These are phyloP conservation scores for Amblyraja radiata DNA, from an alignment of 2,797 vertebrate species.

Conservation along the genomic window DNA sequence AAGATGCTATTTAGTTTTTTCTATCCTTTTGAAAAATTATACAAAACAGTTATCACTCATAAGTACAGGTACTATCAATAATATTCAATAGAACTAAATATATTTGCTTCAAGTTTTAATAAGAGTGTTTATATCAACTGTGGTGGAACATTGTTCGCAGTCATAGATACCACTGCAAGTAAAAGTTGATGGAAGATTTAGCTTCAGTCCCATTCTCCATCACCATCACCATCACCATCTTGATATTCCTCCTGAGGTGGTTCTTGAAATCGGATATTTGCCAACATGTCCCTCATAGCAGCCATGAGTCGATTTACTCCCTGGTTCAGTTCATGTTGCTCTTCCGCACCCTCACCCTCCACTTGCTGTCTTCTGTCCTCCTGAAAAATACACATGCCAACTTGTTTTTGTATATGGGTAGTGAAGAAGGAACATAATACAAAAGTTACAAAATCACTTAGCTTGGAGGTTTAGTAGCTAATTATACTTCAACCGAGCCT, in stretches of 20 bases:
- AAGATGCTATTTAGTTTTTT: not conserved
- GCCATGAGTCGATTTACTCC: slow-evolving; percentile 92
- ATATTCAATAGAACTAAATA: slow-evolving; percentile 18
- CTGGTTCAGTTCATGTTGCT: slow-evolving; percentile 73
- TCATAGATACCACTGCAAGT: not conserved
- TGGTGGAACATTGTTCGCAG: not conserved
- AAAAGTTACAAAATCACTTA: not conserved
- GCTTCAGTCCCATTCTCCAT: slow-evolving; percentile 74
- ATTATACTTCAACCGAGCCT: not conserved
- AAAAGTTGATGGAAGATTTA: not conserved
- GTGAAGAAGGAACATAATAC: not conserved
- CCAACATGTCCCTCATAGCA: slow-evolving; percentile 94
- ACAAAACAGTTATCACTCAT: not conserved
- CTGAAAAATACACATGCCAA: slow-evolving; percentile 48
- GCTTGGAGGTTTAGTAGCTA: not conserved
- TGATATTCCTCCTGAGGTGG: slow-evolving; percentile 77
- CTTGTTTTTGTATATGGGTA: not conserved
- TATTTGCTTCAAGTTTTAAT: slow-evolving; percentile 15
- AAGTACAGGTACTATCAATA: slow-evolving; percentile 2
- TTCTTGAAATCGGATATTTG: slow-evolving; percentile 91
- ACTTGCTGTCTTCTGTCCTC: slow-evolving; percentile 65
- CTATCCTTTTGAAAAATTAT: not conserved
- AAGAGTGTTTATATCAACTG: not conserved
- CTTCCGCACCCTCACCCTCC: slow-evolving; percentile 71
- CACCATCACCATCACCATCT: slow-evolving; percentile 71